Evolutionary conservation across 2,113 vertebrate genomes (phyloP), one percentile per base, ranked within the genome.

Genomic region (Chlamydotis undulata): DNA sequence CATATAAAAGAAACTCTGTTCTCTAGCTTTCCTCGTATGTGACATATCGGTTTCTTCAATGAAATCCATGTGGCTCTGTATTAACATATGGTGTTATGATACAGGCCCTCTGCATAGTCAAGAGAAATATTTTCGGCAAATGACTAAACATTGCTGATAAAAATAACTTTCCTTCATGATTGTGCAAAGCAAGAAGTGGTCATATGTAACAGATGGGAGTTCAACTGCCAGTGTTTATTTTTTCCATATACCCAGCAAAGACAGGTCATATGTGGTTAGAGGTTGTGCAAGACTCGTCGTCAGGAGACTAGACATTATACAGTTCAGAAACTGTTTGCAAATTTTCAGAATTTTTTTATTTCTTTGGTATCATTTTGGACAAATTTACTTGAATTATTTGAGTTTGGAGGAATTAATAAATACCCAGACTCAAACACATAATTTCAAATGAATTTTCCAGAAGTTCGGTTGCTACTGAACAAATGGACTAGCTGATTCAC

Each of bases 161-260:
- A 97, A 98, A 97, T 95, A 96, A 90, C 79, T 97, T 96, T 88
- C 61, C 29, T 57, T 81, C 90, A 89, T 60, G 74, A 74, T 59
- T 95, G 78, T 96, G 52, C 71, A 88, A 73, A 93, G 67, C 35
- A 84, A 91, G 92, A 79, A 71, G 33, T 53, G 83, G 49, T 59
- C 67, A 45, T 63, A 57, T 33, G 29, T 64, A 87, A 71, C 94
- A 97, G 65, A 93, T 89, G 93, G 87, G 87, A 75, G n/a, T 71
- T 85, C 59, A 76, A 61, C 76, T 81, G 57, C 29, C 49, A 14
- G 24, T 61, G 89, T 76, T 73, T 94, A 63, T 90, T 96, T 83
- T 71, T 96, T 90, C 84, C 88, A 69, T 75, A 59, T 29, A 88
- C 70, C 82, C 57, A 0, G 1, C 65, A 94, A 81, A 91, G 83